Evolutionary conservation across 1,140 invertebrate genomes (phyloP), one percentile per base, ranked within the genome.

Genomic region (Bacillus rossius): DNA sequence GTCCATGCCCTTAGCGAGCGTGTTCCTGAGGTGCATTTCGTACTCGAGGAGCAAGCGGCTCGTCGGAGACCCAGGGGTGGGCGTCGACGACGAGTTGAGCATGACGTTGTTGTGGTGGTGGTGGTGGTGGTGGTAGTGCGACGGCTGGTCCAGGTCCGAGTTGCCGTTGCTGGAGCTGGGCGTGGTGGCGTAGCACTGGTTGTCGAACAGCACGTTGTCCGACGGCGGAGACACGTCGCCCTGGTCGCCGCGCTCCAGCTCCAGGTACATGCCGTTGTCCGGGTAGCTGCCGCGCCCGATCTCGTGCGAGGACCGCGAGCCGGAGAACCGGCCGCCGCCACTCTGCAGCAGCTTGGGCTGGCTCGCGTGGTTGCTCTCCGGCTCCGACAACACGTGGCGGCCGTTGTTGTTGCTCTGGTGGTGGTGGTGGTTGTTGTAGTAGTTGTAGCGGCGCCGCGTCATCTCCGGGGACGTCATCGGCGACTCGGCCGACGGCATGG

Each of bases 1-100:
- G 69, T 95, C 93, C 88, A 94, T 92, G 61, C 92, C 94, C 72
- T 95, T 93, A 65, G 92, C 94, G 59, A 96, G 78, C 1, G 93
- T 94, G 73, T 96, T 96, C 48, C 94, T 78, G 41, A 96, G 80
- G 75, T 96, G 92, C 86, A 95, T 92, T 79, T 97, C 94, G 74
- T 97, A 96, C 77, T 96, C 93, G 52, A 95, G 80, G 4, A 94
- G 79, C 1, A 95, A 79, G 34, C 91, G 79, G 54, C 89, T 91
- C 10, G 91, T 94, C 8, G 92, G 91, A 14, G 91, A 92, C 19
- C 89, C 89, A 2, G 91, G 89, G 0, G 88, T 89, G 8, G 89
- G 45, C 3, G 83, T 84, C 3, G 40, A 37, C 8, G 53, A 17
- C 7, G 29, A 37, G 17, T 22, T 22, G 42, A 45, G 42, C 29